These are phyloP conservation scores for Cynoglossus semilaevis DNA, from an alignment of 2,113 vertebrate genomes.

Conservation along the genomic window DNA sequence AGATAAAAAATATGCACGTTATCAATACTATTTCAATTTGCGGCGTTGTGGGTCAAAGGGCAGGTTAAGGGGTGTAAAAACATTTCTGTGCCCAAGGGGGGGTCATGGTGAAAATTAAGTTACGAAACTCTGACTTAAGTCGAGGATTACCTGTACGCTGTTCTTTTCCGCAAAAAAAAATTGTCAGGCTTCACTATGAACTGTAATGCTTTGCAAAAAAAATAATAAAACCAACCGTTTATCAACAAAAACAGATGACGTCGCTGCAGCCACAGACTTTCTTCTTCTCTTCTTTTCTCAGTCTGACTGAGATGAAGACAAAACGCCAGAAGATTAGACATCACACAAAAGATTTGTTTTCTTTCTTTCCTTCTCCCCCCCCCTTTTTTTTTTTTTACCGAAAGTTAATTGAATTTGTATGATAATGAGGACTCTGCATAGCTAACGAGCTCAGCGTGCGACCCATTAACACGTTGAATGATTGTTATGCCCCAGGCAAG, in stretches of 20 bases:
- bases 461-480: constrained; percentile 79
- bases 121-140: too few species aligned
- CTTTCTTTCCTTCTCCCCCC: constrained; percentile 7
- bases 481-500: constrained; percentile 75
- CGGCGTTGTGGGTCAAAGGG: too few species aligned
- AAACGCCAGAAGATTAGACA: constrained; percentile 46
- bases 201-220: constrained; percentile 36
- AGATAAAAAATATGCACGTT: too few species aligned
- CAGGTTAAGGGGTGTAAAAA: too few species aligned
- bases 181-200: constrained; percentile 32
- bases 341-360: constrained; percentile 72
- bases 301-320: constrained; percentile 46
- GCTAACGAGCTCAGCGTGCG: constrained; percentile 76
- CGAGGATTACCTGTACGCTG: too few species aligned
- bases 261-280: constrained; percentile 11
- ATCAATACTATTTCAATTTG: too few species aligned
- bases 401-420: constrained; percentile 82
- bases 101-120: too few species aligned
- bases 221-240: constrained; percentile 27
- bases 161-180: constrained; percentile 16
- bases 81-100: too few species aligned
- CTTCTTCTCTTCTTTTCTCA: constrained; percentile 51
- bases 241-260: constrained; percentile 39
- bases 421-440: constrained; percentile 77
- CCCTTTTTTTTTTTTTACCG: constrained; percentile 25